Evolutionary conservation across 2,113 vertebrate species (phyloP).

Genomic region (Pedetes capensis): DNA sequence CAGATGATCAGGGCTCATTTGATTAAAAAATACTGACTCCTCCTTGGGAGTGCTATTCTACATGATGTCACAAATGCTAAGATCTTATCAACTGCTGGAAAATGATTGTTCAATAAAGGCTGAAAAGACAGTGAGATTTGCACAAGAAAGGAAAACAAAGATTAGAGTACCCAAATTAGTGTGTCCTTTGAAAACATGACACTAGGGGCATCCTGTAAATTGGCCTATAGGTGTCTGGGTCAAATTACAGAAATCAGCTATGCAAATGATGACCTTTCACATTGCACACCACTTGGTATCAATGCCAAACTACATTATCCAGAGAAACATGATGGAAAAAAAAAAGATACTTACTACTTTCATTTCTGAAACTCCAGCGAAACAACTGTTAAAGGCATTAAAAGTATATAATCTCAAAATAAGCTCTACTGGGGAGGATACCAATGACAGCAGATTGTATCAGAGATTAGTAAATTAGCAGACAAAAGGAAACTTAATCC

Average conservation of each 20-base stretch:
- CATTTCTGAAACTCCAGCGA: neutral
- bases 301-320: neutral
- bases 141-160: neutral
- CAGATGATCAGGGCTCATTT: neutral
- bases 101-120: slow-evolving; percentile 21
- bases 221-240: neutral
- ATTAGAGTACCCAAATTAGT: neutral
- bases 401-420: neutral
- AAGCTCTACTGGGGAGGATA: neutral
- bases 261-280: neutral
- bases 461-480: neutral
- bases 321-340: neutral
- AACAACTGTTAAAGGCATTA: neutral
- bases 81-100: neutral
- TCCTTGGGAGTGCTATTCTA: neutral
- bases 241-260: neutral
- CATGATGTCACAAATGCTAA: slow-evolving; percentile 28
- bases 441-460: neutral
- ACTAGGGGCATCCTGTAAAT: neutral
- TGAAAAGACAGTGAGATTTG: slow-evolving; percentile 15
- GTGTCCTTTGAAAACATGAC: neutral
- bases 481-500: neutral
- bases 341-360: neutral
- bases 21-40: neutral
- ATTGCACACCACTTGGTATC: neutral